Conservation (phyloP, 2,113 vertebrate species). For the Tupaia tana region DNA sequence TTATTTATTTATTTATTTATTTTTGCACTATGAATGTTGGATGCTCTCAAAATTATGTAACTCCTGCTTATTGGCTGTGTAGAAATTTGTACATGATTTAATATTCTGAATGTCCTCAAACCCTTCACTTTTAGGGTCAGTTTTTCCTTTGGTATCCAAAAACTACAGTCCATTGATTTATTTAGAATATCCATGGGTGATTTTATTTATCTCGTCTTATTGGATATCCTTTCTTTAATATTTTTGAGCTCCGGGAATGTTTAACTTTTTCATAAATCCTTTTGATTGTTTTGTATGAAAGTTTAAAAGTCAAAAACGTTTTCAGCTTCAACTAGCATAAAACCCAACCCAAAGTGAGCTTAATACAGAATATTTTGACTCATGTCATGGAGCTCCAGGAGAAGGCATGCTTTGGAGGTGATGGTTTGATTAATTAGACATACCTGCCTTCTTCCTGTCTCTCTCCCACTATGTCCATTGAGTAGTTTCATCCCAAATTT, state of each 20-base stretch:
- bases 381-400: neutral
- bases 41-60: neutral
- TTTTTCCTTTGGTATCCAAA: neutral
- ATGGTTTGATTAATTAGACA: neutral
- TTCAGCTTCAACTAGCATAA: constrained; percentile 24
- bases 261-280: neutral
- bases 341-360: neutral
- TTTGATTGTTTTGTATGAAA: neutral
- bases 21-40: neutral
- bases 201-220: neutral
- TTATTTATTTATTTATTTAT: neutral
- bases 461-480: neutral
- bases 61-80: neutral
- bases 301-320: neutral
- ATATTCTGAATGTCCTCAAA: neutral
- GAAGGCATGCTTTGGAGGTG: neutral
- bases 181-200: neutral
- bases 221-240: neutral
- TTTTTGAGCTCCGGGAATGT: neutral
- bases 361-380: neutral
- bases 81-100: neutral
- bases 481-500: neutral
- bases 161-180: neutral
- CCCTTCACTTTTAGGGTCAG: neutral
- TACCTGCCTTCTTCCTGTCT: neutral